Base-by-base conservation (phyloP, 2,113 vertebrate genomes). In the Caranx ignobilis region DNA sequence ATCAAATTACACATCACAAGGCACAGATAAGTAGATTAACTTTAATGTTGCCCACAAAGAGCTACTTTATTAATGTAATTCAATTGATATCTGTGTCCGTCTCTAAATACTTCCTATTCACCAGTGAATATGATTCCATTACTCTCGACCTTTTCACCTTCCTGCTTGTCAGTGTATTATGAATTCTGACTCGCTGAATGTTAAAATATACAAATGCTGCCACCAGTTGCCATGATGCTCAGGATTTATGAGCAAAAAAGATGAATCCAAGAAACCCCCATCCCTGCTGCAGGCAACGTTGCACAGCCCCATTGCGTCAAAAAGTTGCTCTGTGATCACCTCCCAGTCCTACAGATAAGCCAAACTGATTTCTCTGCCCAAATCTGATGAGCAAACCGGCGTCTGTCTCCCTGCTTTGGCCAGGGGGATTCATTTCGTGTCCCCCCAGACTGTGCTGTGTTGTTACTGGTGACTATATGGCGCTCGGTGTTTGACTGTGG, bases 401-500 rank as follows among this genome's bases (percentile, higher is more conserved):
- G 64, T 82, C 86, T 84, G 71, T 89, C 71, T 81, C 85, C 75
- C 56, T 54, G 60, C 81, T 75, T 72, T 83, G 81, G 71, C 83
- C 60, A 59, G 47, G 77, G 84, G 88, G 78, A 81, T 91, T 88
- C 69, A 84, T 76, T 89, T 82, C 6, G 34, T 77, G 71, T 87
- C 45, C 72, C 64, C 71, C 43, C 80, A 88, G 79, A 75, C 88
- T 83, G 69, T 81, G 83, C 79, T 70, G 66, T 93, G 91, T 91
- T 94, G 81, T 92, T 77, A 84, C 81, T 87, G 87, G 84, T 85
- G 91, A 87, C 88, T 86, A 68, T 81, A 43, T 83, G 80, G 83
- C 57, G 60, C 88, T 80, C 86, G 75, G 79, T 90, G 91, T 92
- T 89, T 85, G 88, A 88, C 91, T 86, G 76, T 83, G 84, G 87